Evolutionary conservation across 2,113 vertebrate genomes (phyloP).

Genomic region (Myotis yumanensis): DNA sequence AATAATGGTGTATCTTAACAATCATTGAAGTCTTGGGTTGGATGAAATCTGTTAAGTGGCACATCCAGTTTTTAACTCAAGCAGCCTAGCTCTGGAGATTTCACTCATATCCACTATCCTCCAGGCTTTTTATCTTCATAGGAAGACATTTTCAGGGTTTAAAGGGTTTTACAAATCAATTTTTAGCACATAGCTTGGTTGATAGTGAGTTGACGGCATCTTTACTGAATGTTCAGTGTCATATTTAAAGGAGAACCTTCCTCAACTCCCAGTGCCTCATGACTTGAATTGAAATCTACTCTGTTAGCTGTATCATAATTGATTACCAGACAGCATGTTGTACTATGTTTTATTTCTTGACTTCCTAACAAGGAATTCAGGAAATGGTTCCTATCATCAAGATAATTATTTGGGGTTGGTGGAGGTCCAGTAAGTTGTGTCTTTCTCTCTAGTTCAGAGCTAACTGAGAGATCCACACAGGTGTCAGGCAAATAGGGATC

Average conservation of each 20-base stretch:
- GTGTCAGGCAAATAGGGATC: neutral
- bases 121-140: neutral
- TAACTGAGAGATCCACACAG: neutral
- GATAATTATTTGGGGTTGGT: neutral
- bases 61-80: conserved; percentile 22
- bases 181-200: neutral
- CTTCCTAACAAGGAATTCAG: neutral
- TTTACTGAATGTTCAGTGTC: neutral
- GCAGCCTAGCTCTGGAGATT: neutral
- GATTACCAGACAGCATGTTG: neutral
- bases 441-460: neutral
- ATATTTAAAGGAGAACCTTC: conserved; percentile 22
- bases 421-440: neutral
- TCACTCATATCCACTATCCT: neutral
- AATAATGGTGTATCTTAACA: conserved; percentile 6
- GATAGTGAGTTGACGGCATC: neutral
- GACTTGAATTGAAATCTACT: neutral
- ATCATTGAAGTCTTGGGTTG: neutral
- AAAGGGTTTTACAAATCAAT: neutral
- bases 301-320: neutral
- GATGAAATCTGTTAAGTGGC: neutral
- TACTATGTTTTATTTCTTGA: neutral
- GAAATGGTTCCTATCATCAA: neutral
- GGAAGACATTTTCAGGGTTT: neutral
- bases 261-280: neutral